Evolutionary conservation across 2,797 vertebrate species (phyloP).

Genomic region (Smutsia temminckii): DNA sequence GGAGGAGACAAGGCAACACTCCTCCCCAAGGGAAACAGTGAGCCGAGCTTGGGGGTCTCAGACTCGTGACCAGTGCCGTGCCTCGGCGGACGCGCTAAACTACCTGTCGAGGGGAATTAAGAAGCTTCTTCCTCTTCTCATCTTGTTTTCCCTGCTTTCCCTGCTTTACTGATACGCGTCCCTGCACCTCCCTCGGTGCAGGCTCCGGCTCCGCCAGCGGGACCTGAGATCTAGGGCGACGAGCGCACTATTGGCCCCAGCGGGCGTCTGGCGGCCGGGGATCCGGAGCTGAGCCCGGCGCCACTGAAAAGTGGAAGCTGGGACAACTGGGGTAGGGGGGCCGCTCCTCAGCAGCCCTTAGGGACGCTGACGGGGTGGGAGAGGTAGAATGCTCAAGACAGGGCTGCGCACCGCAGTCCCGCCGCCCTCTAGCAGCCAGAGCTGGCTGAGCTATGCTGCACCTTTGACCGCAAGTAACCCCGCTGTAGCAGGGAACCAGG

Average conservation of each 20-base stretch:
- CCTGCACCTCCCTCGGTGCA: background rate
- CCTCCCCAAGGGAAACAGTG: background rate
- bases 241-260: accelerated
- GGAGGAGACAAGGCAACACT: background rate
- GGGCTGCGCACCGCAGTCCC: background rate
- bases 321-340: accelerated
- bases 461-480: background rate
- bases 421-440: too few relatives aligned
- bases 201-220: background rate
- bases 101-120: background rate
- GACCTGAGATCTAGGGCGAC: accelerated
- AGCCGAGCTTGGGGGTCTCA: background rate
- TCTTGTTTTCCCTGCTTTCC: background rate
- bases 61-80: background rate
- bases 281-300: background rate
- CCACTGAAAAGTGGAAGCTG: accelerated
- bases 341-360: background rate
- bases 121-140: background rate
- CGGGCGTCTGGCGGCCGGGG: accelerated
- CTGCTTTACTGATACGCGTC: background rate
- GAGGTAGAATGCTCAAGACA: background rate
- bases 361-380: accelerated
- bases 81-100: background rate
- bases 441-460: background rate
- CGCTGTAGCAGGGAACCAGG: accelerated